Base-by-base conservation (phyloP, 2,113 vertebrate species). In the Glaucomys volans region DNA sequence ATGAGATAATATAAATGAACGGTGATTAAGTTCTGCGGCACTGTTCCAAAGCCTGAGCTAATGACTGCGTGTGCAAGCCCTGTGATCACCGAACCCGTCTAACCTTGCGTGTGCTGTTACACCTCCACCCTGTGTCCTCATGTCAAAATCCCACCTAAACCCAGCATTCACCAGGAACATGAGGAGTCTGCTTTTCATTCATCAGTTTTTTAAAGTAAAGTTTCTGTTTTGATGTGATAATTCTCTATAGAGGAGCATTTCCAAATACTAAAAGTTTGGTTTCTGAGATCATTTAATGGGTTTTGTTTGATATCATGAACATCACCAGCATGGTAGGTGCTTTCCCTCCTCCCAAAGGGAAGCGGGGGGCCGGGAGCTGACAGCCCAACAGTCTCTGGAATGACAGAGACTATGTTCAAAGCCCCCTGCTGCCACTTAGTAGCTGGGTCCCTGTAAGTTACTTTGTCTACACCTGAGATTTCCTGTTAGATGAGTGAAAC, bases 31-130 rank as follows among this genome's bases (percentile, higher is more conserved):
- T 32, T 30, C 35, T 18, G 24, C 6, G 0, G 8, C 10, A 37
- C 35, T 24, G 22, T 37, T 57, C 59, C 28, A 13, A n/a, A 83
- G 2, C 22, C 30, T 17, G 9, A 8, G 0, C 14, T 22, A 0
- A 0, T 0, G 4, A 42, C 91, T 40, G 13, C 8, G 22, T 18
- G 83, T 52, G 14, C 1, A 26, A 81, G 52, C 5, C 28, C 37
- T 1, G 11, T 1, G 5, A 11, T 14, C 75, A 24, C 32, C 24
- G 35, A 9, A 13, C n/a, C 69, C 14, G 14, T 1, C 35, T 20
- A 8, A 8, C 9, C 22, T 6, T 28, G 26, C 18, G 14, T 2
- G 4, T 5, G 9, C 44, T 40, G 26, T 40, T 0, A 0, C 47
- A 24, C 32, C 9, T 26, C 57, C 4, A 0, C 22, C 18, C 24